Base-by-base conservation (phyloP, 2,888 invertebrate species). In the Scaptomyza reducta region DNA sequence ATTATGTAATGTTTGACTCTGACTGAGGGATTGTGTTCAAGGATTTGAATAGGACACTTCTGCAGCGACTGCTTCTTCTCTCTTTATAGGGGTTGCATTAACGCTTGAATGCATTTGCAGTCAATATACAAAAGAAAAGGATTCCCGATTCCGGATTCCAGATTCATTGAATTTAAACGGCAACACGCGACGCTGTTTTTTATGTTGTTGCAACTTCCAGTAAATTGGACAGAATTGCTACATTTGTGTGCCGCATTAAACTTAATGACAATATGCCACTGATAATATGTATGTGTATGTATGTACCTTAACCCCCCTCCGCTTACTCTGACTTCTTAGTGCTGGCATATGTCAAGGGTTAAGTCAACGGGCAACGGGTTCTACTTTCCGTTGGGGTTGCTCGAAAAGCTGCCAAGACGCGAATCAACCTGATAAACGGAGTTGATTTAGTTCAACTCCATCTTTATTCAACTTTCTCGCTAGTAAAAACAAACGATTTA, bases 201-300 rank as follows among this genome's bases (percentile, higher is more conserved):
- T 41, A 63, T 44, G 50, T 31, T 49, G 46, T 47, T 75, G 60
- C 59, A 69, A 59, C 70, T 87, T 88, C 81, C 87, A 88, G 77
- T 88, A 87, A 88, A 88, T 88, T 87, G 85, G 71, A 84, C 74
- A 61, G 81, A 87, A 86, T 88, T 59, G 86, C 61, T 88, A 84
- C 88, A 88, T 77, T 87, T 87, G 88, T 61, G 59, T 49, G 72
- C 61, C 72, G 77, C 84, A 83, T 86, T 80, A 74, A 74, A 67
- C 54, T 51, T 78, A 83, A 85, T 83, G 82, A 83, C 83, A 82
- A 79, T 80, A 80, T 73, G 86, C 63, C 75, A 51, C 49, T 51
- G 75, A 70, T 79, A 81, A 79, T 71, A 63, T 66, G 10, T 18
- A 16, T 27, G 3, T 22, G 3, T 22, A 22, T 22, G 22, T 22